Conservation (phyloP, 2,888 invertebrate species). For the Drosophila suboccidentalis region DNA sequence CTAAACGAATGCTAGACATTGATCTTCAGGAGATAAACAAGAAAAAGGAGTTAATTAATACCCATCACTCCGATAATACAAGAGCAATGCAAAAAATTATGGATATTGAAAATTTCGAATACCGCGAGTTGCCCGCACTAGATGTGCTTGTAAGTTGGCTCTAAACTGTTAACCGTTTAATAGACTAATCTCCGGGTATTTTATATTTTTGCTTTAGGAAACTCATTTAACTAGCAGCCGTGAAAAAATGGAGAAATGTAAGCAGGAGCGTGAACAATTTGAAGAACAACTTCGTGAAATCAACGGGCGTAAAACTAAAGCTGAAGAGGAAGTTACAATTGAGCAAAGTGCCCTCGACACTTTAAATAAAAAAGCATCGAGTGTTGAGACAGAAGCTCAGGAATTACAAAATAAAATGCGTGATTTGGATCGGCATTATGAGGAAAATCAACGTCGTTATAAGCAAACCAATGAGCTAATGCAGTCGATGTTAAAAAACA, state of each 20-base stretch:
- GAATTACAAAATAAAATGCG: slow-evolving; percentile 63
- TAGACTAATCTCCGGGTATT: neutral
- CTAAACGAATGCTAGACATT: slow-evolving; percentile 11
- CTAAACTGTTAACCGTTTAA: neutral
- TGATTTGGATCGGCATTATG: slow-evolving; percentile 54
- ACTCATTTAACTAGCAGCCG: slow-evolving; percentile 44
- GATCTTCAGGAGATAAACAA: slow-evolving; percentile 30
- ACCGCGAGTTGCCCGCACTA: slow-evolving; percentile 80
- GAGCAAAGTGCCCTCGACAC: slow-evolving; percentile 78
- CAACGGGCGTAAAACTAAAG: slow-evolving; percentile 51
- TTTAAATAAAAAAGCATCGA: slow-evolving; percentile 84
- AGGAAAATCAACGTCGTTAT: slow-evolving; percentile 47
- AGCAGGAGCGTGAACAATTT: slow-evolving; percentile 77
- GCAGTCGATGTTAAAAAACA: slow-evolving; percentile 24
- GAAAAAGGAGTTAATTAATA: slow-evolving; percentile 50
- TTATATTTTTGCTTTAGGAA: slow-evolving; percentile 42
- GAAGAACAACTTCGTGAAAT: slow-evolving; percentile 83
- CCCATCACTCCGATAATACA: slow-evolving; percentile 56
- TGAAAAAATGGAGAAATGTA: slow-evolving; percentile 77
- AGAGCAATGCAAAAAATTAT: slow-evolving; percentile 65
- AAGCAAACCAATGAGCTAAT: slow-evolving; percentile 50
- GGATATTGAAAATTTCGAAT: slow-evolving; percentile 82
- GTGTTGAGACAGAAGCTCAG: slow-evolving; percentile 54
- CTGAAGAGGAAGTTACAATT: slow-evolving; percentile 39
- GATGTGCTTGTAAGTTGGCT: slow-evolving; percentile 76